phyloP scores from a whole-genome alignment of 2,797 vertebrate species.

The Malurus leucopterus region DNA sequence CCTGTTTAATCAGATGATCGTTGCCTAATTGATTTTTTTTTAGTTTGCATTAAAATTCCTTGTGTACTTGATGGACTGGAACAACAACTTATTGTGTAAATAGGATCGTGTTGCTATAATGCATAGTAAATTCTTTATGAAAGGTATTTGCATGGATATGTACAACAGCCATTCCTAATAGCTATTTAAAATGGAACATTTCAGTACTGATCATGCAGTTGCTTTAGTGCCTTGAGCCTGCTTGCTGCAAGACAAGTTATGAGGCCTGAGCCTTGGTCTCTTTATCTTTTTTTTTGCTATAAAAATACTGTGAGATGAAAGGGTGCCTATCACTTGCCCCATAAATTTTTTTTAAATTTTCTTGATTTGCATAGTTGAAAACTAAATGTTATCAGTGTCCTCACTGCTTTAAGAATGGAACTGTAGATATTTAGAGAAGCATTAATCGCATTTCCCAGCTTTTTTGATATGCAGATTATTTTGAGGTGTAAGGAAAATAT shows the following conservation, averaged over 20 bases:
- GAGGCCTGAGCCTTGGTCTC: accelerated
- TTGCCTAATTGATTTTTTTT: slow-evolving; percentile 39
- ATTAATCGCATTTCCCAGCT: accelerated
- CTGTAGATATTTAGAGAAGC: neutral
- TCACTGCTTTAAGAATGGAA: neutral
- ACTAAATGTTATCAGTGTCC: neutral
- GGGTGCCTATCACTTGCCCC: neutral
- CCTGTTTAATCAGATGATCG: slow-evolving; percentile 39
- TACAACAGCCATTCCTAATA: neutral
- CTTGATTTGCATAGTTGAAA: neutral
- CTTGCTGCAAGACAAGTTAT: neutral
- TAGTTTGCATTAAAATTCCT: slow-evolving; percentile 24
- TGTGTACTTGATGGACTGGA: slow-evolving; percentile 36
- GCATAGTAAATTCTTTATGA: slow-evolving; percentile 12
- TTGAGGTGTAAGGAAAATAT: neutral
- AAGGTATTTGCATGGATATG: neutral
- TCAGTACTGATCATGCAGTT: neutral
- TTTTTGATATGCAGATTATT: neutral
- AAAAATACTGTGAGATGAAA: neutral
- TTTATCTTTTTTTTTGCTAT: neutral
- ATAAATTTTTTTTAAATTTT: neutral
- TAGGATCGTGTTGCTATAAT: neutral
- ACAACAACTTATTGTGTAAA: slow-evolving; percentile 37
- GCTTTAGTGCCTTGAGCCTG: neutral
- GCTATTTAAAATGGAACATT: neutral